These are phyloP conservation scores for Drosophila guanche DNA, from an alignment of 1,140 invertebrate species.

Conservation along the genomic window DNA sequence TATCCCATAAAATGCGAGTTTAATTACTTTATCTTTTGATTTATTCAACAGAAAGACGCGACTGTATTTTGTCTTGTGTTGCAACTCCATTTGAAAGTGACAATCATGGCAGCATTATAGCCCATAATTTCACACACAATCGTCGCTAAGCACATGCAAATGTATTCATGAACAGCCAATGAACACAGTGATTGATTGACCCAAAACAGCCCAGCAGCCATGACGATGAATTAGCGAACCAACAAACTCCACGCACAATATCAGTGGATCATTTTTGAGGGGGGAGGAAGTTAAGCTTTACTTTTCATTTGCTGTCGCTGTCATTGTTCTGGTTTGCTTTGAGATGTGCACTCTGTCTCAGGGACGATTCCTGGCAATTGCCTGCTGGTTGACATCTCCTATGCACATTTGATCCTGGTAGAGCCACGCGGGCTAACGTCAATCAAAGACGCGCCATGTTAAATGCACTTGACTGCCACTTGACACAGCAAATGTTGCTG, in stretches of 20 bases:
- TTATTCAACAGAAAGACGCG: background rate
- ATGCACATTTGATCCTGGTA: background rate
- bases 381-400: background rate
- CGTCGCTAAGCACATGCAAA: conserved; percentile 16
- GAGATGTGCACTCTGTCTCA: conserved; percentile 30
- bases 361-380: conserved; percentile 31
- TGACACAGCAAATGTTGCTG: conserved; percentile 69
- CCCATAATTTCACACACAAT: conserved; percentile 17
- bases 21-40: too few species aligned
- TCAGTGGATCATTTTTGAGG: conserved; percentile 7
- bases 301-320: conserved; percentile 21
- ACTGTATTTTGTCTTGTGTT: conserved; percentile 9
- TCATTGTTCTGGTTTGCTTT: conserved; percentile 39
- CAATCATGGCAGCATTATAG: background rate
- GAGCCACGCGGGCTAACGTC: conserved; percentile 55
- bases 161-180: conserved; percentile 27
- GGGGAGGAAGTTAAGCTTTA: conserved; percentile 22
- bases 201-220: conserved; percentile 30
- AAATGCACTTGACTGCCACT: conserved; percentile 79
- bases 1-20: too few species aligned
- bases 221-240: conserved; percentile 10
- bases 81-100: background rate
- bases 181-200: conserved; percentile 15
- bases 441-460: conserved; percentile 70
- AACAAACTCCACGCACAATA: conserved; percentile 10